These are phyloP conservation scores for Nothobranchius furzeri DNA, from an alignment of 2,113 vertebrate genomes.

Conservation along the genomic window DNA sequence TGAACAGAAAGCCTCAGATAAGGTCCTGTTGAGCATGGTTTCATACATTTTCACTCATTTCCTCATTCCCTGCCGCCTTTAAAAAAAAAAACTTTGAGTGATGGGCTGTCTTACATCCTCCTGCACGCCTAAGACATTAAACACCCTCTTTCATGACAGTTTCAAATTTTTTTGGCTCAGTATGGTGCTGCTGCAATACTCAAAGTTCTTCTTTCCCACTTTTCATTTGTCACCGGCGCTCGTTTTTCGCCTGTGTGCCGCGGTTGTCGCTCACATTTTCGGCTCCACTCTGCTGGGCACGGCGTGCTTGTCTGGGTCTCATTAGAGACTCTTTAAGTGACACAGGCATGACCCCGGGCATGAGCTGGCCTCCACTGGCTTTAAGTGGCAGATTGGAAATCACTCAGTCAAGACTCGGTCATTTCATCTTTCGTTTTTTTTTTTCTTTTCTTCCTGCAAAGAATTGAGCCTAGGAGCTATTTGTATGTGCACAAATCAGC, in stretches of 20 bases:
- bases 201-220: constrained; percentile 1
- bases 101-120: constrained; percentile 16
- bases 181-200: constrained; percentile 7
- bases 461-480: not conserved
- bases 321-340: constrained; percentile 61
- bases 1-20: constrained; percentile 19
- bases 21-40: constrained; percentile 18
- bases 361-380: constrained; percentile 50
- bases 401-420: constrained; percentile 41
- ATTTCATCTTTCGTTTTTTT: constrained; percentile 52
- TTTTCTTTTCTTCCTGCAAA: not conserved
- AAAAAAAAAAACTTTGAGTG: constrained; percentile 12
- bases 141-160: not conserved
- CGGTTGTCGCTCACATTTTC: constrained; percentile 38
- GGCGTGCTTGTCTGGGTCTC: constrained; percentile 53
- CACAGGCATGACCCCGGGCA: constrained; percentile 64
- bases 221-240: constrained; percentile 12
- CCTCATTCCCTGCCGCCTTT: not conserved
- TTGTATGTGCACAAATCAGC: constrained; percentile 40
- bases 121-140: not conserved
- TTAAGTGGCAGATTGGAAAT: constrained; percentile 59
- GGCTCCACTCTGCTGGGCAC: constrained; percentile 27
- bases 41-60: constrained; percentile 19
- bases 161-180: not conserved
- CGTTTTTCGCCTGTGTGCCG: not conserved